These are phyloP conservation scores for Ranitomeya variabilis DNA, from an alignment of 2,113 vertebrate genomes.

Conservation along the genomic window DNA sequence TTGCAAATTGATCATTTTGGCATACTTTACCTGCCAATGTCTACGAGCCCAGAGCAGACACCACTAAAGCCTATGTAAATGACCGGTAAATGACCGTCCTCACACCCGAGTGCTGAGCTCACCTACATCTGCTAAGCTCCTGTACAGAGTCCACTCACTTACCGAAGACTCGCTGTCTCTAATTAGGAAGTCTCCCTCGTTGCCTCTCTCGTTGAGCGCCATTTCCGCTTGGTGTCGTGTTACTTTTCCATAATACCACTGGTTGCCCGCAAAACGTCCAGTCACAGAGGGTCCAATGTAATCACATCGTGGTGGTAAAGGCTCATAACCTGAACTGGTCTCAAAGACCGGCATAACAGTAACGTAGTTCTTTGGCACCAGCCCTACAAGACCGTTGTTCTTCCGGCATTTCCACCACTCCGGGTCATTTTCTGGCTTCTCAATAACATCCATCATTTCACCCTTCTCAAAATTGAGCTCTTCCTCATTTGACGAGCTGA, in stretches of 20 bases:
- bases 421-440: slow-evolving; percentile 90
- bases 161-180: slow-evolving; percentile 91
- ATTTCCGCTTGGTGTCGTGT: slow-evolving; percentile 90
- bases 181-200: slow-evolving; percentile 89
- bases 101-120: not conserved
- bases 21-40: too few relatives aligned
- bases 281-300: slow-evolving; percentile 83
- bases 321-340: slow-evolving; percentile 73
- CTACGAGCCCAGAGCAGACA: too few relatives aligned
- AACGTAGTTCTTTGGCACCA: slow-evolving; percentile 92
- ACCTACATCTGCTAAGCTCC: not conserved
- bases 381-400: slow-evolving; percentile 83
- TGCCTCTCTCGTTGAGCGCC: slow-evolving; percentile 86
- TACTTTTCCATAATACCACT: slow-evolving; percentile 91
- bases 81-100: not conserved
- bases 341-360: slow-evolving; percentile 81
- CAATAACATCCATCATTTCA: slow-evolving; percentile 89
- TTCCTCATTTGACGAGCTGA: slow-evolving; percentile 87
- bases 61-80: too few relatives aligned
- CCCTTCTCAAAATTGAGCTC: slow-evolving; percentile 91
- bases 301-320: slow-evolving; percentile 84
- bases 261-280: slow-evolving; percentile 86
- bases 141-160: slow-evolving; percentile 64
- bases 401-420: slow-evolving; percentile 95
- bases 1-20: too few relatives aligned